phyloP scores from a whole-genome alignment of 2,888 invertebrate genomes.

The Polyploca ridens region DNA sequence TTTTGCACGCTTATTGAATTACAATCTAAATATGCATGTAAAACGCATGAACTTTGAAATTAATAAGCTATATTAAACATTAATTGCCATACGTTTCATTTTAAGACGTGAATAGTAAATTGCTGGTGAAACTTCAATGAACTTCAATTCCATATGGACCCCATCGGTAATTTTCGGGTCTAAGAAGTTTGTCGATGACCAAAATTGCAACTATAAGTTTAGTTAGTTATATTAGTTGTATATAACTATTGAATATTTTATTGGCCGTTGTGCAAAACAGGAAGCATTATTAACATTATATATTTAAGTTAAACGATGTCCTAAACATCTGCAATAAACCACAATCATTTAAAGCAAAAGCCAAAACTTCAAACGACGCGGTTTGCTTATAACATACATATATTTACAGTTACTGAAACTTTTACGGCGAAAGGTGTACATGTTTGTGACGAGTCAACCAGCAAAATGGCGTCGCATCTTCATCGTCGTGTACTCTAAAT shows the following conservation, averaged over 20 bases:
- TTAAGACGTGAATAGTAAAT: background rate
- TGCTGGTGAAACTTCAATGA: background rate
- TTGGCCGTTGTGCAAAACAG: too few relatives aligned
- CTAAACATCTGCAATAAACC: background rate
- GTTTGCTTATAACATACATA: background rate
- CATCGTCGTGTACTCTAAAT: slow-evolving; percentile 38
- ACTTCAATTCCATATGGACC: background rate
- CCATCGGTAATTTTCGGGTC: background rate
- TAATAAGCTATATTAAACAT: too few relatives aligned
- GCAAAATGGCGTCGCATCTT: slow-evolving; percentile 27
- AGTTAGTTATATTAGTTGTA: background rate
- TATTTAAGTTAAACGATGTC: too few relatives aligned
- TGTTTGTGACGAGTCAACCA: slow-evolving; percentile 25
- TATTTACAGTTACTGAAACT: slow-evolving; percentile 2
- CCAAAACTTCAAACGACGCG: background rate
- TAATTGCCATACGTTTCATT: too few relatives aligned
- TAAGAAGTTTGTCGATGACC: background rate
- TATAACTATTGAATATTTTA: too few relatives aligned
- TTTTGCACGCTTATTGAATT: too few relatives aligned
- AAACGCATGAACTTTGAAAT: too few relatives aligned
- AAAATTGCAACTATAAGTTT: background rate
- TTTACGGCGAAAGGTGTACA: background rate
- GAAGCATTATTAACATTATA: too few relatives aligned
- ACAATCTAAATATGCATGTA: too few relatives aligned
- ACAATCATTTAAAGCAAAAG: background rate